phyloP scores from a whole-genome alignment of 1,140 invertebrate species.

The Vanessa tameamea region DNA sequence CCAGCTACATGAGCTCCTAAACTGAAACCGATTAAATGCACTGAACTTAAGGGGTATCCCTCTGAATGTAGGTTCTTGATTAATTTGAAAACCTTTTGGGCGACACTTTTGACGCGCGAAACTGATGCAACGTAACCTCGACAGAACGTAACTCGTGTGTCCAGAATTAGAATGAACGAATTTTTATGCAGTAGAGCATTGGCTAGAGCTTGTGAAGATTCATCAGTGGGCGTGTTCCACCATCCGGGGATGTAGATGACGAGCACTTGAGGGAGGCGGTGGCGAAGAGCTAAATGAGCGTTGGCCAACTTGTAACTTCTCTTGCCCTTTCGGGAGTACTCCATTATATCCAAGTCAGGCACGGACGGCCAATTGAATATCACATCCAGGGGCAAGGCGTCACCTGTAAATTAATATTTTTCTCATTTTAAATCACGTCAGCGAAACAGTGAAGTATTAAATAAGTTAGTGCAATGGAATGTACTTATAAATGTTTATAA shows the following conservation, averaged over 20 bases:
- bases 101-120: slow-evolving; percentile 52
- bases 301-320: slow-evolving; percentile 45
- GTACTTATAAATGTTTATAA: too few relatives aligned
- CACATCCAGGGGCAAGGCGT: slow-evolving; percentile 57
- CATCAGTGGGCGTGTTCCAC: slow-evolving; percentile 69
- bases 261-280: slow-evolving; percentile 34
- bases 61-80: slow-evolving; percentile 49
- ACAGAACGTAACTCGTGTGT: slow-evolving; percentile 56
- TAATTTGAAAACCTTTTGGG: slow-evolving; percentile 55
- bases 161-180: slow-evolving; percentile 52
- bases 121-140: slow-evolving; percentile 62
- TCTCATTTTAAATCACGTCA: background rate
- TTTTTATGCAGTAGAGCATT: slow-evolving; percentile 53
- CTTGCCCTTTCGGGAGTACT: slow-evolving; percentile 44
- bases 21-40: slow-evolving; percentile 90
- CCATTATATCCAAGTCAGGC: slow-evolving; percentile 53
- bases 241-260: slow-evolving; percentile 65
- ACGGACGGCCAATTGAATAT: slow-evolving; percentile 50
- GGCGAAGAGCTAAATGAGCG: slow-evolving; percentile 44
- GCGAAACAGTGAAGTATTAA: too few relatives aligned
- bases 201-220: slow-evolving; percentile 56
- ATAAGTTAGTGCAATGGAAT: too few relatives aligned
- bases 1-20: slow-evolving; percentile 89
- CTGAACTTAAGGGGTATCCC: slow-evolving; percentile 69
- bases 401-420: slow-evolving; percentile 52